Base-by-base conservation (phyloP, 1,140 invertebrate species). In the Bicyclus anynana region DNA sequence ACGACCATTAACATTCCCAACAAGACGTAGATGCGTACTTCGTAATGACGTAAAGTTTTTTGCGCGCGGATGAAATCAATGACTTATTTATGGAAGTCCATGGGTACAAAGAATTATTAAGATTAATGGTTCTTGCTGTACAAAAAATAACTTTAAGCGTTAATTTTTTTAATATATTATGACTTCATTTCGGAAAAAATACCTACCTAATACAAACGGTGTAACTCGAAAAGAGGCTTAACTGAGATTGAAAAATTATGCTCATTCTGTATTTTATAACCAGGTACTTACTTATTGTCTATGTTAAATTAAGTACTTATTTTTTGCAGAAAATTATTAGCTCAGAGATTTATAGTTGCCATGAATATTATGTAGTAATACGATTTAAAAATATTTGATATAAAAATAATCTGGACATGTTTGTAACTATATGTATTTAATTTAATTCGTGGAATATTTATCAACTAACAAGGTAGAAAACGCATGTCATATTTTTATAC, bases 1-100 rank as follows among this genome's bases (percentile, higher is more conserved):
- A 84, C 80, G n/a, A 84, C 79, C 13, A 68, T 85, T n/a, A 79
- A 79, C 14, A 78, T 87, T 23, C 69, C 82, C 16, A 63, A 70
- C 33, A 86, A 84, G 51, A 75, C 76, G 51, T 86, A 82, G 62
- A 38, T 47, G 1, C 0, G 9, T 40, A 27, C 33, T 53, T 35
- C 14, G 42, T 38, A 38, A 42, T n/a, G 40, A 29, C 21, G 21
- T 29, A 38, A n/a, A 4, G 1, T 44, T 44, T 53, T 53, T 53
- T 53, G 10, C 6, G 2, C 2, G 12, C 17, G 13, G 12, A 53
- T 53, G 23, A 53, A 53, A 53, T 7, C 7, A 14, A 7, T 44
- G 23, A 14, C 14, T 1, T 44, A 44, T 20, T 20, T 3, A 37
- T 35, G 14, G 51, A 18, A 42, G 40, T 21, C 23, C 38, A 17